A percentile compares a stretch with the other conserved stretches of the same genome.
Conservation (phyloP, 1,140 invertebrate genomes). For the Tetragonula clypearis region DNA sequence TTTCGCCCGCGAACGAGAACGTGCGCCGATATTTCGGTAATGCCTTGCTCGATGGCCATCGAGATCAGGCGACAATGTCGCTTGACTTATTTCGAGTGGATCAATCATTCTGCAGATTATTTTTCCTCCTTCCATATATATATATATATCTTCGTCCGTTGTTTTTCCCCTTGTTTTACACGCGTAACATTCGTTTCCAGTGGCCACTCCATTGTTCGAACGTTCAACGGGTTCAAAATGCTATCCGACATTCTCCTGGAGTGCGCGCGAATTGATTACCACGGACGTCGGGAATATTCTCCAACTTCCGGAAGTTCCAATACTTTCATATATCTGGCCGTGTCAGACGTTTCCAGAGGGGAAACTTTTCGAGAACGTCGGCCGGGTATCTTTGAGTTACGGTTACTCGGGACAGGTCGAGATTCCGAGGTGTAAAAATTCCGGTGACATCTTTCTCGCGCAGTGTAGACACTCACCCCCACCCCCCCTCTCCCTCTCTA, state of each 20-base stretch:
- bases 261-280: not conserved
- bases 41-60: not conserved
- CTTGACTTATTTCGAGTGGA: not conserved
- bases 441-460: not conserved
- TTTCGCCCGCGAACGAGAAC: not conserved
- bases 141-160: too few relatives aligned
- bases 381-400: not conserved
- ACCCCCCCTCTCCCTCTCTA: too few relatives aligned
- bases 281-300: not conserved
- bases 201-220: not conserved
- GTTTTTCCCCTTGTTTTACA: not conserved
- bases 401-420: too few relatives aligned
- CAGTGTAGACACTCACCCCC: accelerated
- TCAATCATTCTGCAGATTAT: not conserved
- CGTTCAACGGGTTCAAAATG: too few relatives aligned
- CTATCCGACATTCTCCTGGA: not conserved
- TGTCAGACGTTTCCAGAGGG: not conserved
- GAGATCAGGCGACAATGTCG: not conserved
- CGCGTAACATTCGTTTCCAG: not conserved
- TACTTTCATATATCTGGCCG: not conserved
- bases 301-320: not conserved
- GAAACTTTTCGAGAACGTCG: not conserved
- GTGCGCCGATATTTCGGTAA: not conserved
- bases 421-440: not conserved
- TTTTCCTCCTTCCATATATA: too few relatives aligned